Conservation (phyloP, 2,113 vertebrate species). For the Nycticryphes semicollaris region DNA sequence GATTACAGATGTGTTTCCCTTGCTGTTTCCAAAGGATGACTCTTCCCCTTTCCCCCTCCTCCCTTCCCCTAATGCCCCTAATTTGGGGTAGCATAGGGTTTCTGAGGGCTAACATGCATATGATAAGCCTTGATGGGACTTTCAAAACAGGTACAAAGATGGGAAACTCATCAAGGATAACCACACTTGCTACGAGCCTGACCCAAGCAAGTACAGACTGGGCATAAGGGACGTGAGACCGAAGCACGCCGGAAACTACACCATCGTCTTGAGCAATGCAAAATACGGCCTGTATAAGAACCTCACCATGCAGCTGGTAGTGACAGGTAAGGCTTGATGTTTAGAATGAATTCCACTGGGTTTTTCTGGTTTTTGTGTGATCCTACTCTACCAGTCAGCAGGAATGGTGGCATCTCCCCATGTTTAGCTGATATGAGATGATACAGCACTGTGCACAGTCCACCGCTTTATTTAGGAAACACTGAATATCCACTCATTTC, state of each 20-base stretch:
- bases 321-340: conserved; percentile 75
- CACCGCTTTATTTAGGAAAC: not conserved
- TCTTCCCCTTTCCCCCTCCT: not conserved
- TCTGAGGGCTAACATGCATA: not conserved
- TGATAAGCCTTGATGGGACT: not conserved
- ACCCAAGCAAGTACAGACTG: conserved; percentile 69
- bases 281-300: conserved; percentile 74
- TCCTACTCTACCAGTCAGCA: not conserved
- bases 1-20: not conserved
- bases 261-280: conserved; percentile 77
- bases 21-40: not conserved
- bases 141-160: conserved; percentile 84
- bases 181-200: conserved; percentile 77
- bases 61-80: no score
- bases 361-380: not conserved
- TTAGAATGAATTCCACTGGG: not conserved
- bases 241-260: conserved; percentile 83
- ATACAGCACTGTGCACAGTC: not conserved
- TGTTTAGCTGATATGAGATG: not conserved
- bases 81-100: not conserved
- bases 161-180: conserved; percentile 77
- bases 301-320: conserved; percentile 82
- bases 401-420: not conserved
- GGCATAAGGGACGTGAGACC: conserved; percentile 77
- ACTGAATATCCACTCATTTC: not conserved